A percentile compares a stretch with the other conserved stretches of the same genome.
Evolutionary conservation across 2,888 invertebrate genomes (phyloP).

Genomic region (Brachyopa scutellaris): DNA sequence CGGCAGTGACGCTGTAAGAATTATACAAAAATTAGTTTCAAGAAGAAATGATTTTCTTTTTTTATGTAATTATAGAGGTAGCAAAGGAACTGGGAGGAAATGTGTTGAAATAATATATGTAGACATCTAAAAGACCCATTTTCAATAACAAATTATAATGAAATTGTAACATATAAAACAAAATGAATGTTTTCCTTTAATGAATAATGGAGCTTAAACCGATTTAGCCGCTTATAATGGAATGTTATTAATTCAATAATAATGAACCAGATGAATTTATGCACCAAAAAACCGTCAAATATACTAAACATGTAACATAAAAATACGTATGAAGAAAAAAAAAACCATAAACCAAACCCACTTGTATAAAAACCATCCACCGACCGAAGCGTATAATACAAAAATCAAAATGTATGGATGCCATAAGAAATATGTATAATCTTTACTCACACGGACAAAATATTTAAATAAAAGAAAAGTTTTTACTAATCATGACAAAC

Average conservation of each 20-base stretch:
- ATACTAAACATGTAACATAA: constrained; percentile 19
- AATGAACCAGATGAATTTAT: neutral
- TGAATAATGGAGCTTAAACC: neutral
- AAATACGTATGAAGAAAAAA: neutral
- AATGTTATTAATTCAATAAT: too few relatives aligned
- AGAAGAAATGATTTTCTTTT: neutral
- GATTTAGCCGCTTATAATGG: too few relatives aligned
- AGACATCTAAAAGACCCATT: constrained; percentile 9
- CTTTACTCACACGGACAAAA: constrained; percentile 67
- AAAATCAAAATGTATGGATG: constrained; percentile 35
- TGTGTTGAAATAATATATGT: constrained; percentile 20
- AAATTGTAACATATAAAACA: constrained; percentile 1
- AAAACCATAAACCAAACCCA: constrained; percentile 30
- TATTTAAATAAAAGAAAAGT: constrained; percentile 7
- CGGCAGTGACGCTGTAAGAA: constrained; percentile 88
- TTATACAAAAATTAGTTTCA: constrained; percentile 35
- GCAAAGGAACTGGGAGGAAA: constrained; percentile 13
- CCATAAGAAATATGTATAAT: constrained; percentile 38
- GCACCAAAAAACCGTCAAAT: constrained; percentile 1
- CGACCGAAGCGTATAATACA: constrained; percentile 23
- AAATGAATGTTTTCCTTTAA: neutral
- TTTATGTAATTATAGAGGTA: constrained; percentile 10
- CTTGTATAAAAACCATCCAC: constrained; percentile 32
- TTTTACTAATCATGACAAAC: constrained; percentile 16
- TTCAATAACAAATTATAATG: constrained; percentile 8